Evolutionary conservation across 2,888 invertebrate genomes (phyloP).

Genomic region (Cephus runcator): DNA sequence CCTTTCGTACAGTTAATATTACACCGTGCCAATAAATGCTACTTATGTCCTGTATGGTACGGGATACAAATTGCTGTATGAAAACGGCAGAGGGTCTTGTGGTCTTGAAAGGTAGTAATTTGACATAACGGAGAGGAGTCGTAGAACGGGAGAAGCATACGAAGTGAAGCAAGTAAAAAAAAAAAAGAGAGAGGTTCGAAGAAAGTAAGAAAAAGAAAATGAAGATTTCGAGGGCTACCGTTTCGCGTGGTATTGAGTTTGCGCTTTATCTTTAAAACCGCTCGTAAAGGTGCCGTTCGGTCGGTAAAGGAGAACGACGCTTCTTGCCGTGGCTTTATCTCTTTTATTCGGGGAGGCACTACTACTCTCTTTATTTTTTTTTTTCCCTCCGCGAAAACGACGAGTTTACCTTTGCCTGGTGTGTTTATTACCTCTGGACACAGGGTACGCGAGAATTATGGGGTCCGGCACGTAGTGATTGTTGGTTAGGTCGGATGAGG

Average conservation of each 20-base stretch:
- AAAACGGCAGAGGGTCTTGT: not conserved
- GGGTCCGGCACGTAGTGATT: not conserved
- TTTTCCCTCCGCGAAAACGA: not conserved
- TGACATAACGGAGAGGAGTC: not conserved
- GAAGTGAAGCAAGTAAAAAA: not conserved
- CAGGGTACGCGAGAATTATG: not conserved
- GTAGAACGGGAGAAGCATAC: not conserved
- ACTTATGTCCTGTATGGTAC: not conserved
- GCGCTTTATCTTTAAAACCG: not conserved
- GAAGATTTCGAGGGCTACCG: not conserved
- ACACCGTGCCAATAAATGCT: not conserved
- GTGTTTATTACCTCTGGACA: not conserved
- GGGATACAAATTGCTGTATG: not conserved
- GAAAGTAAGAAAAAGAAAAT: not conserved
- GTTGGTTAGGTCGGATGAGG: too few relatives aligned
- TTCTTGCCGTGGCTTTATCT: not conserved
- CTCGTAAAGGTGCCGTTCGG: not conserved
- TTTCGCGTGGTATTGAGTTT: not conserved
- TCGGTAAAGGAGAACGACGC: not conserved
- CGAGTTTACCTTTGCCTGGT: not conserved
- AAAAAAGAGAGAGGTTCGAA: not conserved
- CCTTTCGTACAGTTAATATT: not conserved
- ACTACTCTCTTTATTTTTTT: not conserved
- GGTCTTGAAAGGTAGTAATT: slow-evolving; percentile 1
- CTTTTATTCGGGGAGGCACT: not conserved